Evolutionary conservation across 2,888 invertebrate genomes (phyloP).

Genomic region (Trissolcus japonicus): DNA sequence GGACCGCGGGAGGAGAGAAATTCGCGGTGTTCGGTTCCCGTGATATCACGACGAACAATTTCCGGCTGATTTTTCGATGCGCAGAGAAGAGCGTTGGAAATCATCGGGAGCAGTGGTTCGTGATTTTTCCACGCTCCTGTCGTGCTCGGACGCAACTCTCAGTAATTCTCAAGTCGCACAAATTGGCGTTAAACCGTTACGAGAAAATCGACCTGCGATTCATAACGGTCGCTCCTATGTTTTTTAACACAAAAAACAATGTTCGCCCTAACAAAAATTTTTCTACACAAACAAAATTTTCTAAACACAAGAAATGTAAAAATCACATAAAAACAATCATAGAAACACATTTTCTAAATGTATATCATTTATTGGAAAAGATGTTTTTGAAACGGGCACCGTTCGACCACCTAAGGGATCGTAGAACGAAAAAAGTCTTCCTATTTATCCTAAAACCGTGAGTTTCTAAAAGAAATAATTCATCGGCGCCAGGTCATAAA

Average conservation of each 20-base stretch:
- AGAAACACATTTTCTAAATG: background rate
- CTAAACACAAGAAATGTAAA: background rate
- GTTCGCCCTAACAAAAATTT: too few species aligned
- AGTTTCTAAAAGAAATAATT: too few species aligned
- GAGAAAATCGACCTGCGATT: background rate
- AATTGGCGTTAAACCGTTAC: slow-evolving; percentile 48
- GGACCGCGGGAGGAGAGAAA: slow-evolving; percentile 55
- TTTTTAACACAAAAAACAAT: background rate
- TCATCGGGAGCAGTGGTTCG: slow-evolving; percentile 45
- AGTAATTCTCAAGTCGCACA: slow-evolving; percentile 29
- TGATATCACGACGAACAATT: slow-evolving; percentile 50
- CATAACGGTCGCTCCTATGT: too few species aligned
- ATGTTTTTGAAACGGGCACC: too few species aligned
- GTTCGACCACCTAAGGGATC: too few species aligned
- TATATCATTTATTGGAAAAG: background rate
- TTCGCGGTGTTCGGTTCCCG: slow-evolving; percentile 56
- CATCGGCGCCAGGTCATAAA: too few species aligned
- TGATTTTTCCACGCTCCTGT: slow-evolving; percentile 52
- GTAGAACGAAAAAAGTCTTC: too few species aligned
- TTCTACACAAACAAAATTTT: background rate
- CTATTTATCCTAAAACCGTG: too few species aligned
- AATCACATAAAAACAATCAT: background rate
- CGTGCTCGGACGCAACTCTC: slow-evolving; percentile 39
- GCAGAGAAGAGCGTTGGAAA: slow-evolving; percentile 13
- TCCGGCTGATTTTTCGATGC: slow-evolving; percentile 27